These are phyloP conservation scores for Dicranocentrus wangi DNA, from an alignment of 2,888 invertebrate genomes.

Conservation along the genomic window DNA sequence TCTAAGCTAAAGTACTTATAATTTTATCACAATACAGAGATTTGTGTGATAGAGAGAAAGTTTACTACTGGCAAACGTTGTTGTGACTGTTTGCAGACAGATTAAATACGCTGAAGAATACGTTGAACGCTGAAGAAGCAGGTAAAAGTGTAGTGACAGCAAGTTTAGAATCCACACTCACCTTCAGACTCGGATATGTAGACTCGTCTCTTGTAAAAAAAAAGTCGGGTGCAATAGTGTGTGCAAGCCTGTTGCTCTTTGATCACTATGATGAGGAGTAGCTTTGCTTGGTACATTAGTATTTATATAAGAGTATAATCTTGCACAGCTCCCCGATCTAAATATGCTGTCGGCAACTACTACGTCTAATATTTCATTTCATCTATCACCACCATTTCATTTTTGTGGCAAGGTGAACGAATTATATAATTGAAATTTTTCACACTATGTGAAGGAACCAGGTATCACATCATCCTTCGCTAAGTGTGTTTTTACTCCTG, in stretches of 20 bases:
- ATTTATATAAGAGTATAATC: background rate
- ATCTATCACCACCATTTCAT: background rate
- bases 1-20: background rate
- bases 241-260: background rate
- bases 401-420: conserved; percentile 29
- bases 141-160: background rate
- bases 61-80: background rate
- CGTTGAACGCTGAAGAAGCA: background rate
- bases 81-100: background rate
- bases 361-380: conserved; percentile 8
- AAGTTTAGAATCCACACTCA: background rate
- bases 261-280: background rate
- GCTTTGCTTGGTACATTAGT: background rate
- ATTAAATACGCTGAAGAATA: no score
- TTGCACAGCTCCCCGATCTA: background rate
- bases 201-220: background rate
- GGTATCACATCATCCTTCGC: background rate
- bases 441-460: conserved; percentile 9
- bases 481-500: background rate
- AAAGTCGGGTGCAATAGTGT: background rate
- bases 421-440: conserved; percentile 26
- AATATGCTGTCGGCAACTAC: conserved; percentile 1
- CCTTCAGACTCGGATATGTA: background rate
- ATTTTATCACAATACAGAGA: background rate
- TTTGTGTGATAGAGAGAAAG: background rate